Percentiles rank a stretch among this genome's conserved stretches.
Evolutionary conservation across 2,797 vertebrate genomes (phyloP).

Genomic region (Clarias platycephalus): DNA sequence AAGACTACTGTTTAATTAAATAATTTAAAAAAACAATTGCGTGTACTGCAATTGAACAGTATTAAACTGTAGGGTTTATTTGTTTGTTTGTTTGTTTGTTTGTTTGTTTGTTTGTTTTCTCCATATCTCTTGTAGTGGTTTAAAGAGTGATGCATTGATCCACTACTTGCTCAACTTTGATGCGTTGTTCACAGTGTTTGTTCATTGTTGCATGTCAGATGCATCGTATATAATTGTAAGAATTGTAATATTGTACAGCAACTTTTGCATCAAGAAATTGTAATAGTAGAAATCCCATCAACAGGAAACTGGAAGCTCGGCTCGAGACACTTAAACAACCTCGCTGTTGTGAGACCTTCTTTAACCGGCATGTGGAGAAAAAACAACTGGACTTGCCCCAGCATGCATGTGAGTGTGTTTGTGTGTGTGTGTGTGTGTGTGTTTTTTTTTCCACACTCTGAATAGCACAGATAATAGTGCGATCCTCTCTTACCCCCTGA

Average conservation of each 20-base stretch:
- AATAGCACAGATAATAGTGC: constrained; percentile 67
- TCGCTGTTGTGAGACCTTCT: constrained; percentile 58
- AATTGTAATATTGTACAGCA: background rate
- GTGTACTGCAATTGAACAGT: background rate
- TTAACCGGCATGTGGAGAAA: constrained; percentile 48
- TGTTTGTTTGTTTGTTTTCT: background rate
- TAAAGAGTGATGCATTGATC: background rate
- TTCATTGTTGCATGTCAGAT: background rate
- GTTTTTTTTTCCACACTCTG: constrained; percentile 33
- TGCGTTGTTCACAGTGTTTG: background rate
- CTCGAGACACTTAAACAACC: constrained; percentile 62
- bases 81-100: background rate
- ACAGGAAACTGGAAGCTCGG: constrained; percentile 60
- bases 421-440: constrained; percentile 41
- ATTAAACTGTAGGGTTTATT: background rate
- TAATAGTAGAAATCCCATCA: constrained; percentile 48
- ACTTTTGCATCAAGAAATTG: background rate
- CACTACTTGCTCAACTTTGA: background rate
- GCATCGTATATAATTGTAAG: no score
- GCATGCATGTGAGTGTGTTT: constrained; percentile 56
- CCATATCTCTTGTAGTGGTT: background rate
- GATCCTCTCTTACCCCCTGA: constrained; percentile 58
- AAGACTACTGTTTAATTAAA: background rate
- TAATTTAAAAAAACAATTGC: no score
- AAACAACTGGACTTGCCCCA: constrained; percentile 65